Conservation (phyloP, 2,113 vertebrate genomes). For the Malurus melanocephalus region DNA sequence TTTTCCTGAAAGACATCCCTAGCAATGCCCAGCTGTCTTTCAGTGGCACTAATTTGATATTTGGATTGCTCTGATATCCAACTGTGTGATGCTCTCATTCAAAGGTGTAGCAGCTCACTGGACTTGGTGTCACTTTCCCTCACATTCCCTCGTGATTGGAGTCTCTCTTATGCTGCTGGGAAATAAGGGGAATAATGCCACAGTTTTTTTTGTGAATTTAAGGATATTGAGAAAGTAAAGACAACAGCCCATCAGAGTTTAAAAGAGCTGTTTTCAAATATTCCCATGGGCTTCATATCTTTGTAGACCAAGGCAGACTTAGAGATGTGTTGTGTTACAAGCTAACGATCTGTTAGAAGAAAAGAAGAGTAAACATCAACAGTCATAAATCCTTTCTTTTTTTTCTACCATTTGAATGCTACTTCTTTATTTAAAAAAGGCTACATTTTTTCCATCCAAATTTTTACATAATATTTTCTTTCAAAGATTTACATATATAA, state of each 20-base stretch:
- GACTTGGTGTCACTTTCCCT: not conserved
- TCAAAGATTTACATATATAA: not conserved
- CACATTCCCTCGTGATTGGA: accelerated
- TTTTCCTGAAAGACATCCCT: not conserved
- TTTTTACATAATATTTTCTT: not conserved
- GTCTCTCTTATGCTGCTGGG: not conserved
- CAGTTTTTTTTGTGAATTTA: not conserved
- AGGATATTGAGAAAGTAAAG: not conserved
- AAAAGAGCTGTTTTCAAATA: not conserved
- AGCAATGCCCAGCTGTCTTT: not conserved
- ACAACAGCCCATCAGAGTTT: not conserved
- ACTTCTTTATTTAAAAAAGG: not conserved
- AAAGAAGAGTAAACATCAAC: not conserved
- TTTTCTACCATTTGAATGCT: not conserved
- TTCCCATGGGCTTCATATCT: not conserved
- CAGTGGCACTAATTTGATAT: not conserved
- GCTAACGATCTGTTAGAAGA: slow-evolving; percentile 1
- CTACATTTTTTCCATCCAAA: not conserved
- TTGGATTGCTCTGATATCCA: not conserved
- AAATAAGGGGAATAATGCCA: not conserved
- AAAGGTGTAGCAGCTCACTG: not conserved
- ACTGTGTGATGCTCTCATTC: not conserved
- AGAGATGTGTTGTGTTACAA: not conserved
- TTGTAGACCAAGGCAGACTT: not conserved
- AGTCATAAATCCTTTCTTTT: not conserved